A percentile compares a stretch with the other conserved stretches of the same genome.
These are phyloP conservation scores for Gnathochromis pfefferi DNA, from an alignment of 2,113 vertebrate genomes.

Conservation along the genomic window DNA sequence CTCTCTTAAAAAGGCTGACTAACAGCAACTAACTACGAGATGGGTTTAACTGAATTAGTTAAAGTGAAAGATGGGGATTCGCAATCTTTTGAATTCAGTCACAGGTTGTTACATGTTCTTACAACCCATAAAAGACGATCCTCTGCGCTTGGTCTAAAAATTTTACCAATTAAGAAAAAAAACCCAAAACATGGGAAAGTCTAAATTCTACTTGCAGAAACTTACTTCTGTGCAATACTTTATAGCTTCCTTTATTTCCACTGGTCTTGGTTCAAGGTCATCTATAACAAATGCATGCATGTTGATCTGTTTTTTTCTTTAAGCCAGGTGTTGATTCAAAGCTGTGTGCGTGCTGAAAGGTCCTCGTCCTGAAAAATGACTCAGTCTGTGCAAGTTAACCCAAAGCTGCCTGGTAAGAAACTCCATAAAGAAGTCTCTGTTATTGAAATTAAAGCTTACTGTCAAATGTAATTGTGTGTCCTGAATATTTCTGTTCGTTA, in stretches of 20 bases:
- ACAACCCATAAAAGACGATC: background rate
- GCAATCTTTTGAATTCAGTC: background rate
- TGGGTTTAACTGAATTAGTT: background rate
- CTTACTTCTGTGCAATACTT: background rate
- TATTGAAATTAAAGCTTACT: background rate
- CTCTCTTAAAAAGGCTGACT: background rate
- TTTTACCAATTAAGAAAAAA: background rate
- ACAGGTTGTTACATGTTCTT: background rate
- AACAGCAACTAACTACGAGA: background rate
- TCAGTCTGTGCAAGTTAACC: constrained; percentile 79
- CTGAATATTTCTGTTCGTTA: background rate
- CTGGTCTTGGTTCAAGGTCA: background rate
- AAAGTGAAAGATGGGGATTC: background rate
- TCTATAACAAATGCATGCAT: background rate
- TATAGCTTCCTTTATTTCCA: background rate
- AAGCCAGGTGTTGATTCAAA: constrained; percentile 55
- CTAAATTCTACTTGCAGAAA: background rate
- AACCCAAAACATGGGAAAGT: background rate
- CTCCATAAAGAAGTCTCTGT: background rate
- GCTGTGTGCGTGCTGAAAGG: constrained; percentile 41
- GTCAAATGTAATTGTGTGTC: background rate
- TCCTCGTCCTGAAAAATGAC: constrained; percentile 73
- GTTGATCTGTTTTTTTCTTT: background rate
- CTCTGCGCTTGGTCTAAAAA: background rate
- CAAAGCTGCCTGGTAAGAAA: constrained; percentile 80